Percentiles rank a stretch among this genome's conserved stretches.
Conservation (phyloP, 2,113 vertebrate genomes). For the Hydrochoerus hydrochaeris region DNA sequence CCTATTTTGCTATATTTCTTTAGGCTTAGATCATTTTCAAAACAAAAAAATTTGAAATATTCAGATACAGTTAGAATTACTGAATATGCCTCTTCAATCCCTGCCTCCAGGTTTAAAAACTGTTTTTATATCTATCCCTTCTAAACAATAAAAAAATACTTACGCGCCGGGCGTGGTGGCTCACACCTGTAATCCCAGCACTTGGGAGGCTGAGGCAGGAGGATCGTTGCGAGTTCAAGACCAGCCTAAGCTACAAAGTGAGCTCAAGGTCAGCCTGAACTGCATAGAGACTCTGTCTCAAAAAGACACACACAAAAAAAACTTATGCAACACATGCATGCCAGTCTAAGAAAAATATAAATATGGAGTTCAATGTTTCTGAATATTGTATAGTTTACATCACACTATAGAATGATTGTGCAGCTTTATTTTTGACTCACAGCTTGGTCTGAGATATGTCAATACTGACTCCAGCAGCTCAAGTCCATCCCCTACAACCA, state of each 20-base stretch:
- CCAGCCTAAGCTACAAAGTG: too few species aligned
- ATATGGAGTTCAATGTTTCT: background rate
- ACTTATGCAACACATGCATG: background rate
- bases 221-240: too few species aligned
- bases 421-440: slow-evolving; percentile 6
- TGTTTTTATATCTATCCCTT: background rate
- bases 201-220: too few species aligned
- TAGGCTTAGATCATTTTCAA: background rate
- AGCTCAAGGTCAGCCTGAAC: too few species aligned
- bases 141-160: background rate
- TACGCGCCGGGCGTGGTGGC: too few species aligned
- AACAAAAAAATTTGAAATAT: background rate
- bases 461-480: background rate
- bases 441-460: background rate
- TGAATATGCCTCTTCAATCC: background rate
- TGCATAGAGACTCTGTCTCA: too few species aligned
- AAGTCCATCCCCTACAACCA: background rate
- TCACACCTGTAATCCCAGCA: too few species aligned
- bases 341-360: background rate
- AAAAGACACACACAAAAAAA: too few species aligned
- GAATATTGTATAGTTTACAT: background rate
- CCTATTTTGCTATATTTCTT: background rate
- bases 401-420: background rate
- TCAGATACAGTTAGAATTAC: background rate
- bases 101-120: background rate